phyloP scores from a whole-genome alignment of 2,888 invertebrate species.

The Scaeva pyrastri region DNA sequence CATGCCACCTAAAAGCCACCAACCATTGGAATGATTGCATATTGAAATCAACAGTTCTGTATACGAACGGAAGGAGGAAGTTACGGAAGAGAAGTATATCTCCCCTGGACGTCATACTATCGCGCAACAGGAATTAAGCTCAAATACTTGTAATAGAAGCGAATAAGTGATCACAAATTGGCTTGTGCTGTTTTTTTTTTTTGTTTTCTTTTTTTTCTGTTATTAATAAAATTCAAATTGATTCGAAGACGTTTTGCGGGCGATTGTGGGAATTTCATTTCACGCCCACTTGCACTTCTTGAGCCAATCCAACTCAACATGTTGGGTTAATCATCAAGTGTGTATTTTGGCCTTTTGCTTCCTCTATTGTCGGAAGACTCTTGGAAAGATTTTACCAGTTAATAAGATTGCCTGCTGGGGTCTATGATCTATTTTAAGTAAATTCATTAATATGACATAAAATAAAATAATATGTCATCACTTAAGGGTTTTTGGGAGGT shows the following conservation, averaged over 20 bases:
- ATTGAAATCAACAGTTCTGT: conserved; percentile 52
- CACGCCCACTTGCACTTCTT: conserved; percentile 15
- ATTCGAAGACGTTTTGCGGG: conserved; percentile 46
- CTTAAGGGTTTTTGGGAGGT: too few relatives aligned
- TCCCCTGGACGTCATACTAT: conserved; percentile 60
- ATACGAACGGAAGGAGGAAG: conserved; percentile 25
- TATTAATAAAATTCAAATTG: conserved; percentile 67
- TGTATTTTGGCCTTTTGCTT: conserved; percentile 37
- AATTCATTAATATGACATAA: conserved; percentile 14
- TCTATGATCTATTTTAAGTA: conserved; percentile 34
- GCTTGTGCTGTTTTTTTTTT: conserved; percentile 53
- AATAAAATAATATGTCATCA: not conserved
- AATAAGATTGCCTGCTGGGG: not conserved
- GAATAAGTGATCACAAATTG: conserved; percentile 70
- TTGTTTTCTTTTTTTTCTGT: not conserved
- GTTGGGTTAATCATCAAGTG: conserved; percentile 47
- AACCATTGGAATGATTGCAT: conserved; percentile 55
- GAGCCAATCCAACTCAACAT: too few relatives aligned
- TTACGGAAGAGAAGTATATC: conserved; percentile 20
- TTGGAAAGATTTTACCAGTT: conserved; percentile 15
- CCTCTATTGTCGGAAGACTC: not conserved
- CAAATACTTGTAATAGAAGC: conserved; percentile 55
- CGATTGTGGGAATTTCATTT: conserved; percentile 34
- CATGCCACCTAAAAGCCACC: conserved; percentile 26
- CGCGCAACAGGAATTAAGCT: conserved; percentile 72